These are phyloP conservation scores for Wiebesia pumilae DNA, from an alignment of 1,140 invertebrate species.

Conservation along the genomic window DNA sequence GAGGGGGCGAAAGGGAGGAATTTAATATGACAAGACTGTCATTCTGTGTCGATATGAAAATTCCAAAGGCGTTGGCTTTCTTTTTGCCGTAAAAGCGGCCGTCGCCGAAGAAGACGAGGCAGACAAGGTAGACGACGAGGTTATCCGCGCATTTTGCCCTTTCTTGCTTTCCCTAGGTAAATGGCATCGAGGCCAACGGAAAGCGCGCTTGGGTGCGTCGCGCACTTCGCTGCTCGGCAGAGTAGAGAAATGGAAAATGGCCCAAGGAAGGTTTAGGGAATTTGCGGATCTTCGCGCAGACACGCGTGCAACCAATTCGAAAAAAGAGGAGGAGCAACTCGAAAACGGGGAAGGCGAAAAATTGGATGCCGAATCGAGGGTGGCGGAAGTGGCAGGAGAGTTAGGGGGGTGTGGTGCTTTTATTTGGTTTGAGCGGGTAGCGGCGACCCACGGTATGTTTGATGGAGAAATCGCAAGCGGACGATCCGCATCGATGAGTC, in stretches of 20 bases:
- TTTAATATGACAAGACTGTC: slow-evolving; percentile 76
- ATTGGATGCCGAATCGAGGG: slow-evolving; percentile 34
- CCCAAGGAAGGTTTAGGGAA: slow-evolving; percentile 9
- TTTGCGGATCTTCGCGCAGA: not conserved
- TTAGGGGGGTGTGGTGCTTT: not conserved
- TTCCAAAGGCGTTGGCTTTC: slow-evolving; percentile 70
- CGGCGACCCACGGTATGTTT: not conserved
- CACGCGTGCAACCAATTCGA: slow-evolving; percentile 16
- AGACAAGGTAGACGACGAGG: not conserved
- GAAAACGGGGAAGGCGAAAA: slow-evolving; percentile 30
- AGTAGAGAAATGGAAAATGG: slow-evolving; percentile 24
- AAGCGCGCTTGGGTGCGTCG: too few relatives aligned
- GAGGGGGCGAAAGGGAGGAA: slow-evolving; percentile 59
- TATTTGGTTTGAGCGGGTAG: slow-evolving; percentile 19
- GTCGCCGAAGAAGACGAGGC: not conserved
- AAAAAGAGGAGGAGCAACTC: slow-evolving; percentile 5
- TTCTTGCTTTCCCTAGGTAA: not conserved
- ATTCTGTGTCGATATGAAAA: slow-evolving; percentile 75
- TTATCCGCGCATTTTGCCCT: not conserved
- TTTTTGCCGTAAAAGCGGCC: not conserved
- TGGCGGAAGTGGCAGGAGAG: not conserved
- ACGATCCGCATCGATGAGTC: slow-evolving; percentile 49
- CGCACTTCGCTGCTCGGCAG: not conserved
- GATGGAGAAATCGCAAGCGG: slow-evolving; percentile 10
- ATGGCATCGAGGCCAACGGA: not conserved